Percentiles rank a stretch among this genome's conserved stretches.
phyloP scores from a whole-genome alignment of 2,113 vertebrate genomes.

The Charina bottae region DNA sequence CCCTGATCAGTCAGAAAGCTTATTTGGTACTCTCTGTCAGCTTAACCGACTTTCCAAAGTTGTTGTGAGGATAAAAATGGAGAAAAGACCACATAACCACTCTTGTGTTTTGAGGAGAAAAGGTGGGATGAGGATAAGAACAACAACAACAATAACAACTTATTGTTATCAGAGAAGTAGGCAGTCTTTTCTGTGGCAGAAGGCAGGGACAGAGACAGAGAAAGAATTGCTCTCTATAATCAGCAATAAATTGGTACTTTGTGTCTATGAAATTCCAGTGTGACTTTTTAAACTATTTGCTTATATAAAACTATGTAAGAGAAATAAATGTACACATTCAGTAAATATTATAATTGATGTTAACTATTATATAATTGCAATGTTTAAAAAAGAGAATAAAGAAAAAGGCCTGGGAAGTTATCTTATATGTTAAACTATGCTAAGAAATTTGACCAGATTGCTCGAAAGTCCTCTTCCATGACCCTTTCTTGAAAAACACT shows the following conservation, averaged over 20 bases:
- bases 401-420: neutral
- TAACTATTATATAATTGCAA: neutral
- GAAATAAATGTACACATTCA: neutral
- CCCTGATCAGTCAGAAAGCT: neutral
- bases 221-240: neutral
- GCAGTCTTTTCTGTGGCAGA: neutral
- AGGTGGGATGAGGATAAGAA: neutral
- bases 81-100: neutral
- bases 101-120: neutral
- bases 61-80: neutral
- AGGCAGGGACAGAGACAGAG: neutral
- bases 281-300: neutral
- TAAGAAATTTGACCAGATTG: neutral
- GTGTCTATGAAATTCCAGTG: neutral
- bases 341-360: neutral
- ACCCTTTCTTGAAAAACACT: neutral
- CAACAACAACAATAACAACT: neutral
- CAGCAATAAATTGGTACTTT: neutral
- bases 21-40: neutral
- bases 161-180: neutral
- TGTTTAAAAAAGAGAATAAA: neutral
- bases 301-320: neutral
- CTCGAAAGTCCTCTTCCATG: neutral
- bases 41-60: neutral
- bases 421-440: neutral